Percentiles rank a stretch among this genome's conserved stretches.
phyloP scores from a whole-genome alignment of 37 sponge, comb jelly and placozoan species.

The Ephydatia muelleri region DNA sequence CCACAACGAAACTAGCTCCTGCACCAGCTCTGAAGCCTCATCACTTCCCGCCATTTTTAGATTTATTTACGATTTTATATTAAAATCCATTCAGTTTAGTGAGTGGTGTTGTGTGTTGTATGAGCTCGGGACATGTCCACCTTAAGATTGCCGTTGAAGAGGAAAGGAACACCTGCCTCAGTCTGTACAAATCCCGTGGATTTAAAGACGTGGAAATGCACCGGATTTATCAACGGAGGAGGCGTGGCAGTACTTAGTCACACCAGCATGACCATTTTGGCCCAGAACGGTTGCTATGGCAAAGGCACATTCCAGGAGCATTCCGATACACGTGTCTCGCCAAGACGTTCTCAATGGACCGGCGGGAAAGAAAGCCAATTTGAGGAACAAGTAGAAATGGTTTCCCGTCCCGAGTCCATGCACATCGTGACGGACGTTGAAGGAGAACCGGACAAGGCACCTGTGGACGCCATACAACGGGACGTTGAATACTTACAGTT shows the following conservation, averaged over 20 bases:
- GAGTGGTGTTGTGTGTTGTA: too few relatives aligned
- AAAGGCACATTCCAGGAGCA: conserved; percentile 48
- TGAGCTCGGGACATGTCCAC: too few relatives aligned
- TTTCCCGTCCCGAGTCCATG: neutral
- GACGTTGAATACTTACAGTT: conserved; percentile 41
- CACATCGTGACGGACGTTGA: neutral
- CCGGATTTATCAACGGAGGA: neutral
- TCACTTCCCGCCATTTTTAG: conserved; percentile 9
- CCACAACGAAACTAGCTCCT: conserved; percentile 10
- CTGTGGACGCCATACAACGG: neutral
- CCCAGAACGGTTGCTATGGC: conserved; percentile 40
- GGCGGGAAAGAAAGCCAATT: neutral
- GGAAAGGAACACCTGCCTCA: too few relatives aligned
- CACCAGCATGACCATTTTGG: neutral
- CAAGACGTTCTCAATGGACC: neutral
- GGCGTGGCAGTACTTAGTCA: neutral
- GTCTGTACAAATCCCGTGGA: too few relatives aligned
- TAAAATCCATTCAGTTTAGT: too few relatives aligned
- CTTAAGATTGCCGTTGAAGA: neutral
- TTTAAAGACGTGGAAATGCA: neutral
- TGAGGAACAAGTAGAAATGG: neutral
- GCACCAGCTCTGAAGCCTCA: neutral
- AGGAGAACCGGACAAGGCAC: neutral
- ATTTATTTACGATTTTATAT: too few relatives aligned
- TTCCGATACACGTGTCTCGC: conserved; percentile 11